Base-by-base conservation (phyloP, 2,113 vertebrate species). In the Scartelaos histophorus region DNA sequence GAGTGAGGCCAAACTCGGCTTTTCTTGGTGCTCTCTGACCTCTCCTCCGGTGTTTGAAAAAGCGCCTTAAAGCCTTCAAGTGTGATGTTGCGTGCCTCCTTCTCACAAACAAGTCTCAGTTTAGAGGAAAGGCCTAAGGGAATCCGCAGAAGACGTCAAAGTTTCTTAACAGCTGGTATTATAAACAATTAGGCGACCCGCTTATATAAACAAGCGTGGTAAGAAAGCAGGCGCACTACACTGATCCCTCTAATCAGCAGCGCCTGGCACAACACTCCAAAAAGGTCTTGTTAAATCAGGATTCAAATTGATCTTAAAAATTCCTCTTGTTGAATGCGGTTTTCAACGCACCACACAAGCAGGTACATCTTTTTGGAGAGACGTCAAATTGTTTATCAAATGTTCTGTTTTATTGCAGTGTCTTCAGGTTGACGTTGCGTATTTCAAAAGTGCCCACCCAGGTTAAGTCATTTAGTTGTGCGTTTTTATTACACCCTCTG, bases 41-140 rank as follows among this genome's bases (percentile, higher is more conserved):
- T 53, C 51, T 16, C 47, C 51, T 16, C 47, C 51, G 0, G 6
- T 5, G 5, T 53, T 85, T 91, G 78, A 90, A 88, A 88, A 43
- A 49, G 43, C 66, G 68, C 69, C 74, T 70, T 89, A 82, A 91
- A 90, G 82, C 71, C 24, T 71, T 54, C 70, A 79, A 87, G 60
- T 60, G 1, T 0, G 66, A 62, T 45, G 76, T 89, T 87, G 80
- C 80, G 56, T 89, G 91, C 80, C 73, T 82, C 70, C 69, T 66
- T 13, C 65, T 66, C 76, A 76, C 75, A 86, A 91, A 89, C 87
- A 90, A 86, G 74, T 67, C 87, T 77, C 71, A 81, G 57, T 83
- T 75, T 81, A 29, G 43, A 24, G 67, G 58, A 79, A 85, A 88
- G 76, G 71, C 81, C 80, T 87, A 78, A 43, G 84, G 75, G 84